Percentiles rank a stretch among this genome's conserved stretches.
phyloP scores from a whole-genome alignment of 2,888 invertebrate genomes.

The Drosophila colorata region DNA sequence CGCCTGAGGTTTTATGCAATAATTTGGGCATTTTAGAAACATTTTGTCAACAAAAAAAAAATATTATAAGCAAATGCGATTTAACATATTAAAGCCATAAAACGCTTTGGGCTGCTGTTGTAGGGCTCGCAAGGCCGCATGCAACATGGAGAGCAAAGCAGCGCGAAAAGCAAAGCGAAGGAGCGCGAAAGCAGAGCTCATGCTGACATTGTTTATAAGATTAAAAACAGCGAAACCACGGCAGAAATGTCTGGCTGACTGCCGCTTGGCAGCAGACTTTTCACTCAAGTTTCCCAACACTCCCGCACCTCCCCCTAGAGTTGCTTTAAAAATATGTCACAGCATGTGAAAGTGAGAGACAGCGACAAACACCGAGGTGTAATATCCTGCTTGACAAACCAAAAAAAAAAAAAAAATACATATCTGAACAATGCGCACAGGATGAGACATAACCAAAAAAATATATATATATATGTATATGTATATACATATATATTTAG shows the following conservation, averaged over 20 bases:
- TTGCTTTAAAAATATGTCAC: conserved; percentile 76
- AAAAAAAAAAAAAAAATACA: conserved; percentile 28
- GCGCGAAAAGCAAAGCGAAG: too few relatives aligned
- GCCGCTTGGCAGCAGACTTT: conserved; percentile 43
- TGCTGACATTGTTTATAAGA: conserved; percentile 77
- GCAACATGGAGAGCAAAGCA: conserved; percentile 50
- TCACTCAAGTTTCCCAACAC: conserved; percentile 47
- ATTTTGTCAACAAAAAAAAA: conserved; percentile 22
- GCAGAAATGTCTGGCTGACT: conserved; percentile 65
- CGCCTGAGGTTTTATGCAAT: conserved; percentile 11
- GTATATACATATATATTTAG: conserved; percentile 20
- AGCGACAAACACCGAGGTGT: conserved; percentile 76
- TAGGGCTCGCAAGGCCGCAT: conserved; percentile 17
- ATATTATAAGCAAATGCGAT: conserved; percentile 40
- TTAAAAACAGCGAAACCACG: conserved; percentile 56
- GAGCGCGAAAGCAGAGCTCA: conserved; percentile 47
- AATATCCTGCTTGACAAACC: conserved; percentile 72
- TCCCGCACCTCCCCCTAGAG: not conserved
- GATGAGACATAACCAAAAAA: conserved; percentile 24
- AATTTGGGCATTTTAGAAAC: conserved; percentile 19
- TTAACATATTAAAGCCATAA: conserved; percentile 79
- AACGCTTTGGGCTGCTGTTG: conserved; percentile 40
- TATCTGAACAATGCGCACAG: conserved; percentile 36
- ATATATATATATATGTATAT: conserved; percentile 8
- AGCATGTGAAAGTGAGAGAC: conserved; percentile 80